Conservation (phyloP, 1,140 invertebrate species). For the Aporrectodea caliginosa region DNA sequence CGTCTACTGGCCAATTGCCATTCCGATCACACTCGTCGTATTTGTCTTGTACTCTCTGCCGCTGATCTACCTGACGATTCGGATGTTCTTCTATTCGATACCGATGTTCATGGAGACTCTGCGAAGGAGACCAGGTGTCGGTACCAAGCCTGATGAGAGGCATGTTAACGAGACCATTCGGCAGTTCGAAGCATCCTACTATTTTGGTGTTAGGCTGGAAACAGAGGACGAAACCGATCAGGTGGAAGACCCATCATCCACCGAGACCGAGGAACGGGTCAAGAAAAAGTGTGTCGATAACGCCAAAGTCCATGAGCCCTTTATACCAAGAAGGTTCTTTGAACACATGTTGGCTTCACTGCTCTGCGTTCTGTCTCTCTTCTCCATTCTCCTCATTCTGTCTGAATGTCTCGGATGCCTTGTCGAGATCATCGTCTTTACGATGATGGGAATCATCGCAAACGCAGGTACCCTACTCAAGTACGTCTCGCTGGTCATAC, state of each 20-base stretch:
- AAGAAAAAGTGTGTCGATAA: not conserved
- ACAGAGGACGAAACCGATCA: constrained; percentile 4
- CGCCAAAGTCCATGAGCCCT: not conserved
- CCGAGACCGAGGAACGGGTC: constrained; percentile 18
- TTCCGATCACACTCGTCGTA: constrained; percentile 40
- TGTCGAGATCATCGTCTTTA: constrained; percentile 50
- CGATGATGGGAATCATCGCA: constrained; percentile 54
- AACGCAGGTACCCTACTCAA: constrained; percentile 51
- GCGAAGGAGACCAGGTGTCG: not conserved
- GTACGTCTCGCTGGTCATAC: constrained; percentile 49
- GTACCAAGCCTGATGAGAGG: not conserved
- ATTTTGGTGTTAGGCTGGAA: not conserved
- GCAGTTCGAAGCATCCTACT: not conserved
- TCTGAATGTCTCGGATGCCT: constrained; percentile 47
- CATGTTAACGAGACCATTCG: not conserved
- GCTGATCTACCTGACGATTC: constrained; percentile 44
- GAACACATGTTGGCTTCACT: constrained; percentile 38
- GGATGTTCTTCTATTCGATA: constrained; percentile 45
- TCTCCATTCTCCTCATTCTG: constrained; percentile 43
- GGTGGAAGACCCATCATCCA: constrained; percentile 34
- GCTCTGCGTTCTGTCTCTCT: constrained; percentile 45
- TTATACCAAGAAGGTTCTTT: constrained; percentile 29
- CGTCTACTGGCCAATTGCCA: constrained; percentile 39
- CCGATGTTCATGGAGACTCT: constrained; percentile 3
- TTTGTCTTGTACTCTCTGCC: constrained; percentile 48